Base-by-base conservation (phyloP, 2,888 invertebrate genomes). In the Drosophila diplacantha region DNA sequence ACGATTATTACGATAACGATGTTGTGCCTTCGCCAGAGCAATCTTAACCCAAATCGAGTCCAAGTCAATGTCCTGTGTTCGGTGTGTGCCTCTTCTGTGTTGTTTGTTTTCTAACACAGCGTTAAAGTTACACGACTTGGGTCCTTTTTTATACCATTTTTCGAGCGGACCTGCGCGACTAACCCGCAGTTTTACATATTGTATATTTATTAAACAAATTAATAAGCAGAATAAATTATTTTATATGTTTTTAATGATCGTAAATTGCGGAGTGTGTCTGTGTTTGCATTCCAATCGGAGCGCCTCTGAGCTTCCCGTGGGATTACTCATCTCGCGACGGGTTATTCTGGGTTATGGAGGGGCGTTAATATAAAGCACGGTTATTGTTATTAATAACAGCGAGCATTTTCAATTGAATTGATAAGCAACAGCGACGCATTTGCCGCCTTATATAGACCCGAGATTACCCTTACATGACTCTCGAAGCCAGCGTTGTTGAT, bases 151-250 rank as follows among this genome's bases (percentile, higher is more conserved):
- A 61, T 49, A 44, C 57, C 29, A 62, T 39, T 32, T 54, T 41
- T 41, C 24, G 56, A 49, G 49, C 49, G 64, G 56, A 65, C 59
- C 54, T 54, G 58, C 53, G 59, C 68, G 38, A 81, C 83, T 83
- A 83, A 80, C 82, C 69, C 63, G 74, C 68, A 74, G 65, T 53
- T 79, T 74, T 68, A 72, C 67, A 80, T 73, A 81, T 76, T 81
- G 82, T 81, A 76, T 81, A 81, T 81, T 81, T 83, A 83, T 81
- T 81, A 81, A 83, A 83, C 76, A 74, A 83, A 83, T 83, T 83
- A 81, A 81, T 83, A 81, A 81, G 83, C 74, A 72, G 66, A 83
- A 83, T 83, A 81, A 81, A 81, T 81, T 79, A 82, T 83, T 79
- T 80, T 70, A 64, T 73, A 83, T 83, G 80, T 81, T 83, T 81